Base-by-base conservation (phyloP, 2,888 invertebrate species). In the Stenchaetothrips biformis region DNA sequence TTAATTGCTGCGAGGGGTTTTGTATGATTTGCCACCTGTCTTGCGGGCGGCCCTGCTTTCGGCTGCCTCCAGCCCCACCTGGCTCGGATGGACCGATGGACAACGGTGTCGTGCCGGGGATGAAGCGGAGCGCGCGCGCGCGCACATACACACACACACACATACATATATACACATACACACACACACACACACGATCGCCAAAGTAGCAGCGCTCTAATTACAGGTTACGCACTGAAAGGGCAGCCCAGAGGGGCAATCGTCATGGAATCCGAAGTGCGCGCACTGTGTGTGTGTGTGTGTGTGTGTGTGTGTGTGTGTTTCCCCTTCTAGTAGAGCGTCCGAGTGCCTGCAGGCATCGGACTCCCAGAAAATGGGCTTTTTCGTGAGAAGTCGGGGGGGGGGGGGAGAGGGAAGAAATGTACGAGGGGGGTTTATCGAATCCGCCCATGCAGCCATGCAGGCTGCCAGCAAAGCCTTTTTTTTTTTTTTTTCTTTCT, bases 181-280 rank as follows among this genome's bases (percentile, higher is more conserved):
- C 21, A 25, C 67, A 74, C 21, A 25, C 67, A 74, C 11, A 11
- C 21, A 74, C 21, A 25, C 25, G 67, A 74, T 74, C 67, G 67
- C 21, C 67, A 74, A 74, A 74, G 67, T 74, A 74, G 67, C 67
- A 74, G 67, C 67, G 67, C 21, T 25, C 67, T 74, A 74, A 74
- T 74, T 74, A 74, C 67, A 21, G 67, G 67, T 74, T 74, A 74
- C 67, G 67, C 67, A 74, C 67, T 37, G 37, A 37, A 21, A 59
- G 67, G 67, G 37, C 37, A 37, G 37, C 37, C 37, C 37, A 37
- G 67, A 74, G 67, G 11, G 25, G 67, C 67, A 74, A 25, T 74
- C 67, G 67, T 74, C 67, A 74, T 74, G 67, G 67, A 74, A 74
- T 74, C 53, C 53, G 18, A 13, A 18, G 59, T 59, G 6, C 59